phyloP scores from a whole-genome alignment of 2,888 invertebrate species.

The Empis stercorea region DNA sequence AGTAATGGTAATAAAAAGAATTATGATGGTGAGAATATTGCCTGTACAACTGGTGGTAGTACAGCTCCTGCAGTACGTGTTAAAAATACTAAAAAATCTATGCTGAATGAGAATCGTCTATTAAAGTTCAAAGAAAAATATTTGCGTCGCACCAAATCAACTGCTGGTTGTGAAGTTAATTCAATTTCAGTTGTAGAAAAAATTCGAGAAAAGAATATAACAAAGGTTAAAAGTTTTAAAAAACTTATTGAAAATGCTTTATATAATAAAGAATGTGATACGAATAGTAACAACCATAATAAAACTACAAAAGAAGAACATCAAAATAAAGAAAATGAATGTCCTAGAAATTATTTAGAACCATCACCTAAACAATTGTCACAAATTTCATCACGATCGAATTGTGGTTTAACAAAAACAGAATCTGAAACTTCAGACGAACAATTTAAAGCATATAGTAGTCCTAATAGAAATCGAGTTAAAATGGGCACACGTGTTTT shows the following conservation, averaged over 20 bases:
- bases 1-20: background rate
- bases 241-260: background rate
- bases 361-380: no score
- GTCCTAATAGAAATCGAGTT: slow-evolving; percentile 49
- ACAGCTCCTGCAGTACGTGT: slow-evolving; percentile 9
- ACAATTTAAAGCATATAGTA: slow-evolving; percentile 8
- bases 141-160: slow-evolving; percentile 15
- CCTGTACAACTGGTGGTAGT: background rate
- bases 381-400: background rate
- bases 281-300: slow-evolving; percentile 11
- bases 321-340: slow-evolving; percentile 58
- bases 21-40: background rate
- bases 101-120: slow-evolving; percentile 16
- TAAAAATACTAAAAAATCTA: slow-evolving; percentile 16
- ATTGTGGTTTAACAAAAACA: background rate
- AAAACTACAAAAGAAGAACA: slow-evolving; percentile 36
- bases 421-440: background rate
- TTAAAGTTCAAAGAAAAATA: slow-evolving; percentile 15
- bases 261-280: slow-evolving; percentile 9
- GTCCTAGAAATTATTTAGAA: slow-evolving; percentile 32
- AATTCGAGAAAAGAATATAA: background rate
- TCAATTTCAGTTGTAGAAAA: background rate
- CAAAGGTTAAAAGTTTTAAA: background rate
- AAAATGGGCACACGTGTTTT: slow-evolving; percentile 65
- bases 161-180: slow-evolving; percentile 3